phyloP scores from a whole-genome alignment of 2,113 vertebrate genomes.

The Phylloscopus whistleri region DNA sequence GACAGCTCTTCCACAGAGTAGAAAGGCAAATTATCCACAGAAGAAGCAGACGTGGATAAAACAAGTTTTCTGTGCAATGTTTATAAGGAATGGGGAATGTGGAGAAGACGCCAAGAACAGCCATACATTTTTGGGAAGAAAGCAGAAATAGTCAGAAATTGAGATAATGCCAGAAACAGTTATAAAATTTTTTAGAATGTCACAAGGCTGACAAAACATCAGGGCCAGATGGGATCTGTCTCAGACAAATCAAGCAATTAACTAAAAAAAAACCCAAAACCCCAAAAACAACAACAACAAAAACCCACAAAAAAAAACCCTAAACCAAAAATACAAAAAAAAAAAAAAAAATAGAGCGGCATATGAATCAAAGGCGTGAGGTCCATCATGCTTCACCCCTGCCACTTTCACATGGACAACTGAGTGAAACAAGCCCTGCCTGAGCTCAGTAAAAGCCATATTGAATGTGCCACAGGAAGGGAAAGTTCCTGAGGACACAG shows the following conservation, averaged over 20 bases:
- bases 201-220: conserved; percentile 56
- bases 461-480: neutral
- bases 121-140: conserved; percentile 32
- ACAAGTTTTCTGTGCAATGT: neutral
- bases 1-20: neutral
- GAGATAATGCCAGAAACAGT: conserved; percentile 35
- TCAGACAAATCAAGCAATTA: conserved; percentile 37
- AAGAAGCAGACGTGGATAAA: neutral
- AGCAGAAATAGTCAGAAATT: conserved; percentile 47
- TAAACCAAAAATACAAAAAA: neutral
- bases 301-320: neutral
- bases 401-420: neutral
- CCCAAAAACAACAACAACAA: neutral
- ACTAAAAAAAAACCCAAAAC: neutral
- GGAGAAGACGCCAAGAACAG: conserved; percentile 37
- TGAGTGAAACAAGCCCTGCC: neutral
- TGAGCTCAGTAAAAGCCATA: neutral
- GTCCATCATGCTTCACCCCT: neutral
- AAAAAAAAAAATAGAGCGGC: neutral
- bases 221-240: conserved; percentile 55
- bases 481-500: neutral
- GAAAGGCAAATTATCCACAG: neutral
- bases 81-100: neutral
- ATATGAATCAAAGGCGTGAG: neutral
- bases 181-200: conserved; percentile 48